A percentile compares a stretch with the other conserved stretches of the same genome.
These are phyloP conservation scores for Hiodon alosoides DNA, from an alignment of 2,113 vertebrate genomes.

Conservation along the genomic window DNA sequence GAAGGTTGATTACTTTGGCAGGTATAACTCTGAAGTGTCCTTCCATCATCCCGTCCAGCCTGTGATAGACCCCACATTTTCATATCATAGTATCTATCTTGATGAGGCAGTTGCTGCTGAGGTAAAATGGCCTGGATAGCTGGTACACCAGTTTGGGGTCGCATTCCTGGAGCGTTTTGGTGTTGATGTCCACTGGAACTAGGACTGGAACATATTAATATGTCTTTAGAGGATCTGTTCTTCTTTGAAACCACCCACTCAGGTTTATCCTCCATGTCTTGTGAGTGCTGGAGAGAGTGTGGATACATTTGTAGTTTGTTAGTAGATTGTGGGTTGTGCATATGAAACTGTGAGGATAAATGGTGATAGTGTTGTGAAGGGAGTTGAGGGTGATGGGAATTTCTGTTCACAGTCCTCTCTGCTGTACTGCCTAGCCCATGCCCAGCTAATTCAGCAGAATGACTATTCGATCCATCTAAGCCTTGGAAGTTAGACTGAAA, in stretches of 20 bases:
- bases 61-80: conserved; percentile 63
- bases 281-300: conserved; percentile 54
- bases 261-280: conserved; percentile 49
- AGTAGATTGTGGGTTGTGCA: conserved; percentile 28
- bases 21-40: conserved; percentile 46
- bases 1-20: conserved; percentile 42
- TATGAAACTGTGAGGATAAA: conserved; percentile 49
- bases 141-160: conserved; percentile 46
- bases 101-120: conserved; percentile 47
- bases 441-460: conserved; percentile 44
- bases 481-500: conserved; percentile 56
- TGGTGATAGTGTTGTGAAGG: conserved; percentile 52
- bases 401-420: conserved; percentile 50
- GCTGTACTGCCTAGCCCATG: conserved; percentile 57
- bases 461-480: conserved; percentile 51
- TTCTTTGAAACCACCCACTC: conserved; percentile 55
- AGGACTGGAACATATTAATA: conserved; percentile 48
- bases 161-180: conserved; percentile 25
- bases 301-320: conserved; percentile 62
- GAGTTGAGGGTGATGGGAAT: conserved; percentile 46
- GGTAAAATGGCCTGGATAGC: conserved; percentile 38
- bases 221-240: conserved; percentile 56
- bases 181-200: conserved; percentile 48
- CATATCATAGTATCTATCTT: conserved; percentile 55
- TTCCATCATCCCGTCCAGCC: conserved; percentile 46